A percentile compares a stretch with the other conserved stretches of the same genome.
phyloP scores from a whole-genome alignment of 2,888 invertebrate genomes.

The Aporophyla nigra region DNA sequence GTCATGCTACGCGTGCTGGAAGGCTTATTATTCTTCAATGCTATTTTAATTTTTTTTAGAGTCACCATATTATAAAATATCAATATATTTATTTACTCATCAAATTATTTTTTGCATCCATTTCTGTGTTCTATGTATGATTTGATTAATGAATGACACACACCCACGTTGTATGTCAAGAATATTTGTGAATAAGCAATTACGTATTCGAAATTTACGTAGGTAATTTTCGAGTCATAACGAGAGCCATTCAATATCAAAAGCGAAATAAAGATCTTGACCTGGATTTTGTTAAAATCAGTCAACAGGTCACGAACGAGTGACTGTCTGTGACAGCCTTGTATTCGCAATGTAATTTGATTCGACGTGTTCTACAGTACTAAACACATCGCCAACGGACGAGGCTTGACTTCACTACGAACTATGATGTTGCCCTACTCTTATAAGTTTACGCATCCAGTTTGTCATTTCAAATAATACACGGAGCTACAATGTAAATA shows the following conservation, averaged over 20 bases:
- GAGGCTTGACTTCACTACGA: constrained; percentile 56
- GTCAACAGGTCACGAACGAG: constrained; percentile 90
- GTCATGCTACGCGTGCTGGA: too few species aligned
- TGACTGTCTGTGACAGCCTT: constrained; percentile 88
- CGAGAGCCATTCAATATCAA: constrained; percentile 81
- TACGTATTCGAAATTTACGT: constrained; percentile 54
- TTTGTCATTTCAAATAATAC: not conserved
- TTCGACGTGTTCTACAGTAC: constrained; percentile 80
- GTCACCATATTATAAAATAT: not conserved
- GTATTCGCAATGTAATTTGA: constrained; percentile 81
- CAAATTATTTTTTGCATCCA: constrained; percentile 17
- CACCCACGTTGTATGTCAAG: constrained; percentile 18
- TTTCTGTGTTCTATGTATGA: constrained; percentile 27
- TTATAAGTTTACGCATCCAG: not conserved
- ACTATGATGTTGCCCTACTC: constrained; percentile 30
- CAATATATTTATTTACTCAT: not conserved
- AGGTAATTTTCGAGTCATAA: constrained; percentile 67
- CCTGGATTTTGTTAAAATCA: constrained; percentile 88
- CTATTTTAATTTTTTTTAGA: not conserved
- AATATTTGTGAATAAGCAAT: constrained; percentile 53
- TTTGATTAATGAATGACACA: constrained; percentile 14
- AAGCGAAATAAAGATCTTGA: constrained; percentile 88
- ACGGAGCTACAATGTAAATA: not conserved
- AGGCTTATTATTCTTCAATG: not conserved
- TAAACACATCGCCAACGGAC: constrained; percentile 72